Evolutionary conservation across 2,888 invertebrate genomes (phyloP), one percentile per base, ranked within the genome.

Genomic region (Eustalomyia histrio): DNA sequence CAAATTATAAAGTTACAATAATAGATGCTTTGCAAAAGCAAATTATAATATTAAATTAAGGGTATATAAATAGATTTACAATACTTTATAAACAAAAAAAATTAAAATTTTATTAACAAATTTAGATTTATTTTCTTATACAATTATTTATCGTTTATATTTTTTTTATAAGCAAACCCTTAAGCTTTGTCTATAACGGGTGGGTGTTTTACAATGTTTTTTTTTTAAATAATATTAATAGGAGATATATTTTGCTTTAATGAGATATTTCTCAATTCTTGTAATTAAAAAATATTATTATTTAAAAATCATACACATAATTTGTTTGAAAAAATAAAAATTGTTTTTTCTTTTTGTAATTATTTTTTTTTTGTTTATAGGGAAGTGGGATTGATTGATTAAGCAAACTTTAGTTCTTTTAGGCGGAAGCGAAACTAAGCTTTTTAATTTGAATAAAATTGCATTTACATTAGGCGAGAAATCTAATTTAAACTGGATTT

Each of bases 181-280:
- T 47, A 6, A 39, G 6, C 3, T 1, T 39, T 39, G 1, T 2
- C 12, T 39, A 1, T 39, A 1, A 39, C 21, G 61, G 61, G 61
- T 63, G 61, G 61, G 61, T 63, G n/a, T 63, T 24, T 63, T 63
- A 50, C 7, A 4, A 63, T 47, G 47, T 47, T 14, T 43, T 47
- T 47, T 24, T 47, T 61, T 63, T 50, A 17, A 21, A 43, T 47
- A n/a, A 24, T 47, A 29, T 47, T 16, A 24, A 47, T 16, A n/a
- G 50, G 50, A 24, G 10, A 1, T 10, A 16, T 33, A 17, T 16
- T 58, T 60, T 60, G 14, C 35, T 50, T 29, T 50, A 29, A 24
- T 2, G n/a, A 39, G 39, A 39, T 61, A 12, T 61, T 47, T 61
- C 21, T 63, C 8, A 14, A 9, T 21, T 24, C 16, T 43, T 21